Base-by-base conservation (phyloP, 2,797 vertebrate genomes). In the Silurus lanzhouensis region DNA sequence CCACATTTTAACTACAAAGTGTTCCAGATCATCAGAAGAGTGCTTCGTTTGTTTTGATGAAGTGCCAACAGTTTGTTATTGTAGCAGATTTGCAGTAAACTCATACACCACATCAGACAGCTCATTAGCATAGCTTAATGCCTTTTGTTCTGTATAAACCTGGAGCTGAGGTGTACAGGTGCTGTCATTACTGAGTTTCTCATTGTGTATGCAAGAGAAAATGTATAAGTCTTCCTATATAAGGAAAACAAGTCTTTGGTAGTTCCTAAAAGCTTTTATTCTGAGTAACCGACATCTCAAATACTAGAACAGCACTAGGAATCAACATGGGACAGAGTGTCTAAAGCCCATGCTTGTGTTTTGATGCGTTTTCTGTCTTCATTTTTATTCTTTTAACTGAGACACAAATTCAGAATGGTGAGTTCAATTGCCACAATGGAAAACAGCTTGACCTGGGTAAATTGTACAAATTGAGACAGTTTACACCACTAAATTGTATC, bases 261-360 rank as follows among this genome's bases (percentile, higher is more conserved):
- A 19, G 61, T 67, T 82, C 19, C 55, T 64, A 31, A 61, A 78
- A 78, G 79, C 70, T 61, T 31, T 25, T 86, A 84, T 83, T 77
- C 52, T 82, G 83, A 5, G 5, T 60, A 81, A 89, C 86, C 87
- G 90, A 77, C 78, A 91, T 88, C 90, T 88, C 81, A 5, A 71
- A 87, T 91, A 83, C 81, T 75, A 80, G 83, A 60, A 38, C 27
- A 38, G 75, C 27, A 38, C 75, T 77, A 27, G 27, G 57, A 20
- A 88, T 89, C 91, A 87, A 90, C 84, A 89, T 90, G 74, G 85
- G 90, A 89, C 87, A 90, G 89, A 10, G 83, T 90, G 89, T 90
- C 90, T 92, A 90, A 91, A 89, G 75, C 57, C 20, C 52, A 77
- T 58, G 13, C 57, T 5, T 60, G 57, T 13, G 57, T 78, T 78